A percentile compares a stretch with the other conserved stretches of the same genome.
Evolutionary conservation across 2,113 vertebrate genomes (phyloP).

Genomic region (Andinoacara biseriatus): DNA sequence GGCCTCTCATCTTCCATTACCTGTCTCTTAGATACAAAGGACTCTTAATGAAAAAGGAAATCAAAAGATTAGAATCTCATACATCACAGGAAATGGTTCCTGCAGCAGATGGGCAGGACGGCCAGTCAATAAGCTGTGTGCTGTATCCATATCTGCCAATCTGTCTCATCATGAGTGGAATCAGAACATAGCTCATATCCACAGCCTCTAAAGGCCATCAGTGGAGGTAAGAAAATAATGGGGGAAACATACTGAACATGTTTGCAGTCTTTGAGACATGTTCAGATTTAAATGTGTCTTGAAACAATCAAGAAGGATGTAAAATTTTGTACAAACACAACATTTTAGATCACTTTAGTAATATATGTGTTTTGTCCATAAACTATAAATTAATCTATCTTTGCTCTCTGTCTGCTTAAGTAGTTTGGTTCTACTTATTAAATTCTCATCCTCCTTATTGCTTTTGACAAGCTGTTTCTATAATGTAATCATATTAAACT

Average conservation of each 20-base stretch:
- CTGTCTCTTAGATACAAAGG: neutral
- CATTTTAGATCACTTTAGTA: neutral
- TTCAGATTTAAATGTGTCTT: neutral
- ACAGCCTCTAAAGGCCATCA: neutral
- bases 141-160: conserved; percentile 40
- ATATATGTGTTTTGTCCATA: neutral
- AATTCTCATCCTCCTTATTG: neutral
- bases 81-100: conserved; percentile 49
- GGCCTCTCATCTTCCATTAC: conserved; percentile 21
- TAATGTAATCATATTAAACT: neutral
- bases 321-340: neutral
- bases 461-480: neutral
- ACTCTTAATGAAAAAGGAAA: conserved; percentile 62
- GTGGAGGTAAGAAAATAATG: conserved; percentile 12
- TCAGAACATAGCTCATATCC: conserved; percentile 10
- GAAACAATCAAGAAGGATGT: neutral
- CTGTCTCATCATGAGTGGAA: neutral
- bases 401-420: neutral
- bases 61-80: conserved; percentile 60
- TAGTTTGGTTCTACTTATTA: neutral
- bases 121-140: conserved; percentile 25
- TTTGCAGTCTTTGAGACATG: neutral
- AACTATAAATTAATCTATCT: neutral
- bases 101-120: neutral
- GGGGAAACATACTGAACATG: neutral